These are phyloP conservation scores for Mystacides longicornis DNA, from an alignment of 2,888 invertebrate genomes.

Conservation along the genomic window DNA sequence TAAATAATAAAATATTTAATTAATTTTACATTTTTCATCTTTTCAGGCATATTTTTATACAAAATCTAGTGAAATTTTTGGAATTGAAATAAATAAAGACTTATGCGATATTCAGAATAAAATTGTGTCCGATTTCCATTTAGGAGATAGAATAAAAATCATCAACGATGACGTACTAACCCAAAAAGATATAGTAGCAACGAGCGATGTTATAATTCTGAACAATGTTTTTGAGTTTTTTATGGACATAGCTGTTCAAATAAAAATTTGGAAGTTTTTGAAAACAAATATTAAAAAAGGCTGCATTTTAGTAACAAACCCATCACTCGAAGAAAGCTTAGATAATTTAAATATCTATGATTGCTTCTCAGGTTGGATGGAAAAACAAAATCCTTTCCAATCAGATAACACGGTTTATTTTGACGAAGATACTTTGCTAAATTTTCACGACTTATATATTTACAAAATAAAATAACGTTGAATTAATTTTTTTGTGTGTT, in stretches of 20 bases:
- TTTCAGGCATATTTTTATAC: slow-evolving; percentile 54
- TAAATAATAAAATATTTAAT: neutral
- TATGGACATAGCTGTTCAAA: slow-evolving; percentile 50
- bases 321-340: slow-evolving; percentile 50
- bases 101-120: slow-evolving; percentile 55
- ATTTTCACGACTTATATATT: slow-evolving; percentile 36
- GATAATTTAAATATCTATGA: slow-evolving; percentile 42
- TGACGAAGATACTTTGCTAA: slow-evolving; percentile 36
- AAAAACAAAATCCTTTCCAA: slow-evolving; percentile 38
- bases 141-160: slow-evolving; percentile 48
- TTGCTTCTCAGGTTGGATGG: slow-evolving; percentile 44
- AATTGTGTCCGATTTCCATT: slow-evolving; percentile 47
- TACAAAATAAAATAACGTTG: slow-evolving; percentile 47
- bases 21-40: neutral
- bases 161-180: slow-evolving; percentile 53
- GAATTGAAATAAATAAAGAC: slow-evolving; percentile 63
- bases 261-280: slow-evolving; percentile 54
- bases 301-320: slow-evolving; percentile 51
- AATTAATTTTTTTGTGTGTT: neutral
- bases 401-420: slow-evolving; percentile 42
- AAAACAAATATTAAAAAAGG: slow-evolving; percentile 47
- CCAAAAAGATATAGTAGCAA: slow-evolving; percentile 44
- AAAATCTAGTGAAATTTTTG: slow-evolving; percentile 51
- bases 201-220: slow-evolving; percentile 51
- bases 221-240: slow-evolving; percentile 68